Base-by-base conservation (phyloP, 2,113 vertebrate genomes). In the Cyanistes caeruleus region DNA sequence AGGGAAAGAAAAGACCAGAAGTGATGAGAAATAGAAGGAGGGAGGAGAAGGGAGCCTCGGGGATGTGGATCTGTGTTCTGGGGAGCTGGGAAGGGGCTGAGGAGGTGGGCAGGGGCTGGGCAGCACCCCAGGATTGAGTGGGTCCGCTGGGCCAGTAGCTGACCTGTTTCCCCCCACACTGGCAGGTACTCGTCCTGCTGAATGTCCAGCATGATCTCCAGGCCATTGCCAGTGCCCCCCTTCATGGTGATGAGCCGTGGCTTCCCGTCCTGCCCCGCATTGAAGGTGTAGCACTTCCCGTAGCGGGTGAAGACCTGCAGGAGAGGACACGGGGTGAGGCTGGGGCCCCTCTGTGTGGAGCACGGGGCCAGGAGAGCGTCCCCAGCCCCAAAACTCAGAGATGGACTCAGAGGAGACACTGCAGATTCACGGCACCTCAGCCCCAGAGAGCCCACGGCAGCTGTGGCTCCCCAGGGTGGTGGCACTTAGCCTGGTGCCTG, bases 141-240 rank as follows among this genome's bases (percentile, higher is more conserved):
- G 72, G 37, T 5, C 31, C 4, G 33, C 78, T 21, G 80, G 62
- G 41, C 46, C 19, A 4, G 20, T 6, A 72, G 9, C 97, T 96
- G 98, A 99, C 99, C 99, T 24, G 99, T 99, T 86, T 99, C 99
- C 89, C 99, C 99, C 99, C 99, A 99, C 6, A 99, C 99, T 0
- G 99, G 99, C 96, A 99, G 97, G 95, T 99, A 99, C 95, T 99
- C 99, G 15, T 99, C 99, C 97, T 99, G 99, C 96, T 99, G 99
- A 85, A 99, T 99, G 90, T 99, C 99, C 97, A 99, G 92, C 99
- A 99, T 99, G 97, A 99, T 98, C 97, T 99, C 99, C 98, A 99
- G 98, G 63, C 99, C 99, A 2, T 99, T 99, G 13, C 99, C 99
- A 15, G 99, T 99, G 44, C 99, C 99, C 1, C 99, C 99, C 95